A percentile compares a stretch with the other conserved stretches of the same genome.
Conservation (phyloP, 1,140 invertebrate species). For the Penaeus chinensis region DNA sequence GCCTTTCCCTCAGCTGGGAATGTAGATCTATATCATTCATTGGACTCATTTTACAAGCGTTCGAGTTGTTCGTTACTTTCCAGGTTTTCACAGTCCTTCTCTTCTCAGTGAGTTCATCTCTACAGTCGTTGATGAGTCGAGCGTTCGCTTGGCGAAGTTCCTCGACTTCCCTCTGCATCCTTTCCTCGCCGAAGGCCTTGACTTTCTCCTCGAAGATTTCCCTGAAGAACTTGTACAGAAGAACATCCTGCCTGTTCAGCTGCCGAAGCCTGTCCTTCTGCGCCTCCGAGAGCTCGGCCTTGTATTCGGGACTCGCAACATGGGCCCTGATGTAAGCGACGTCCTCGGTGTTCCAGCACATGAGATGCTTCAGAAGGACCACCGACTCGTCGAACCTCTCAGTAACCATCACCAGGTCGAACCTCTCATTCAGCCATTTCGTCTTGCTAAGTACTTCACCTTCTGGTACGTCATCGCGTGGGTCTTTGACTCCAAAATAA, state of each 20-base stretch:
- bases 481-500: background rate
- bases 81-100: too few relatives aligned
- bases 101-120: too few relatives aligned
- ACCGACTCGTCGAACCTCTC: conserved; percentile 73
- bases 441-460: conserved; percentile 4
- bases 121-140: too few relatives aligned
- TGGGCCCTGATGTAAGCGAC: conserved; percentile 68
- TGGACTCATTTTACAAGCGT: too few relatives aligned
- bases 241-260: conserved; percentile 35
- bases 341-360: conserved; percentile 71
- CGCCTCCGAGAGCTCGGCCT: background rate
- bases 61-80: too few relatives aligned
- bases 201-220: conserved; percentile 36
- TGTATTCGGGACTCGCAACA: conserved; percentile 53
- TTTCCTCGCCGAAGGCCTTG: conserved; percentile 16
- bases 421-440: conserved; percentile 68
- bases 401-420: conserved; percentile 71
- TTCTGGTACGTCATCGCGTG: background rate
- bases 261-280: background rate
- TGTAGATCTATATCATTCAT: too few relatives aligned
- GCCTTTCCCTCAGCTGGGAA: too few relatives aligned
- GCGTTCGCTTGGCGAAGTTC: background rate
- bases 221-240: conserved; percentile 50
- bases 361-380: conserved; percentile 69
- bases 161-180: conserved; percentile 43